These are phyloP conservation scores for Corydoras sp. DNA, from an alignment of 2,113 vertebrate genomes.

Conservation along the genomic window DNA sequence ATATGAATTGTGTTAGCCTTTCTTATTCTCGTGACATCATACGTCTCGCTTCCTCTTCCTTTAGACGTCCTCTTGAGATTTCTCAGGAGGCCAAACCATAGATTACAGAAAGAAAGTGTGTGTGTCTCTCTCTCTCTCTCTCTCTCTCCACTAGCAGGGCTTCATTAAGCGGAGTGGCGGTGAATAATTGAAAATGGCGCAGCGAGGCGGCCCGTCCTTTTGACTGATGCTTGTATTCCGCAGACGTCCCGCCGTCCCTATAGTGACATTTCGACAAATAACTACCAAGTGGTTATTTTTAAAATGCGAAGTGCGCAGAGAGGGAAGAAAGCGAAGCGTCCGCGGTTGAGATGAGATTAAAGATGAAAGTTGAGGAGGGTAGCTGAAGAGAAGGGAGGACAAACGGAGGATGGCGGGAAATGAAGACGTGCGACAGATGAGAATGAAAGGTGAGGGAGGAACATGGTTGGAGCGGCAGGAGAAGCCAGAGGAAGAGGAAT, in stretches of 20 bases:
- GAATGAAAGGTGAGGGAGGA: background rate
- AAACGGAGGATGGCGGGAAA: background rate
- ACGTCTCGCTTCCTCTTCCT: background rate
- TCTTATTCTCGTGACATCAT: background rate
- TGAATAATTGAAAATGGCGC: conserved; percentile 47
- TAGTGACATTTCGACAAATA: conserved; percentile 46
- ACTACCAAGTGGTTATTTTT: conserved; percentile 40
- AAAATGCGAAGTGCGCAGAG: background rate
- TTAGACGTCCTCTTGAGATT: background rate
- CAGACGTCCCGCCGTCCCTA: conserved; percentile 25
- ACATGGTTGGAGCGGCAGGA: background rate
- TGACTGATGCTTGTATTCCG: conserved; percentile 43
- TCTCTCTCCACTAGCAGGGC: conserved; percentile 2
- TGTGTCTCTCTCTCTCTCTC: conserved; percentile 20
- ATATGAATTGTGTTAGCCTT: no score
- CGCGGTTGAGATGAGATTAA: background rate
- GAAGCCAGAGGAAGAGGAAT: background rate
- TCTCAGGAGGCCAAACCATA: background rate
- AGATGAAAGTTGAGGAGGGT: background rate
- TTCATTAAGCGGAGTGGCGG: conserved; percentile 33
- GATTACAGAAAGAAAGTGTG: background rate
- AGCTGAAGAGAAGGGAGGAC: background rate
- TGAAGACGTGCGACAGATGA: background rate
- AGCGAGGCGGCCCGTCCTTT: conserved; percentile 31
- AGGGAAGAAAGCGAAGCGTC: background rate